phyloP scores from a whole-genome alignment of 92 coral and sea anemone genomes.

The Ricordea florida region DNA sequence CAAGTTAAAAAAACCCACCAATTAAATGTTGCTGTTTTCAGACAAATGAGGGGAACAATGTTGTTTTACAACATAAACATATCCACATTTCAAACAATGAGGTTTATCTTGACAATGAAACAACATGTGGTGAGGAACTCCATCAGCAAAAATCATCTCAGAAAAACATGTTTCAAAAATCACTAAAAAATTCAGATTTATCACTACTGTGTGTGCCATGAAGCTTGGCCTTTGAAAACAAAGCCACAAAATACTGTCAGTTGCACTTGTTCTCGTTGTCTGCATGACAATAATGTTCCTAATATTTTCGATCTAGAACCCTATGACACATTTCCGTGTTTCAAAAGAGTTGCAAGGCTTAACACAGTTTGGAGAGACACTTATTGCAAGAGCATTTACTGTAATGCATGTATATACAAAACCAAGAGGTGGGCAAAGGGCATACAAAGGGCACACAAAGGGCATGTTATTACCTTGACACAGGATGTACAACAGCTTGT shows the following conservation, averaged over 20 bases:
- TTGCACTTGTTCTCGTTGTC: constrained; percentile 57
- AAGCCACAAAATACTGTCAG: constrained; percentile 27
- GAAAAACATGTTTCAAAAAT: constrained; percentile 53
- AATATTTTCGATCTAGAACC: constrained; percentile 50
- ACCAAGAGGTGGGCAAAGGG: constrained; percentile 69
- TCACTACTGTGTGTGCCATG: constrained; percentile 46
- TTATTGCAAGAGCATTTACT: constrained; percentile 65
- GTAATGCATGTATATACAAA: constrained; percentile 52
- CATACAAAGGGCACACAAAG: constrained; percentile 60
- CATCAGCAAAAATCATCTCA: constrained; percentile 35
- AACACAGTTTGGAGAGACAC: constrained; percentile 59
- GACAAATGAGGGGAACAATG: constrained; percentile 30
- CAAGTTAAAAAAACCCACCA: constrained; percentile 35
- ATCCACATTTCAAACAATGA: constrained; percentile 23
- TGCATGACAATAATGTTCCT: constrained; percentile 48
- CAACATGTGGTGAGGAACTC: constrained; percentile 17
- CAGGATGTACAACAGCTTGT: constrained; percentile 63
- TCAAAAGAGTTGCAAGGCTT: constrained; percentile 59
- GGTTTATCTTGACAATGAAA: constrained; percentile 22
- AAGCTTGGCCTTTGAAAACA: constrained; percentile 42
- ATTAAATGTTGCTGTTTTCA: constrained; percentile 28
- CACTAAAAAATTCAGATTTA: constrained; percentile 23
- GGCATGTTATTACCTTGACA: constrained; percentile 48
- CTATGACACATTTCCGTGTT: constrained; percentile 54
- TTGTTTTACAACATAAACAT: constrained; percentile 38